Evolutionary conservation across 2,888 invertebrate species (phyloP).

Genomic region (Leptinotarsa peninsularis): DNA sequence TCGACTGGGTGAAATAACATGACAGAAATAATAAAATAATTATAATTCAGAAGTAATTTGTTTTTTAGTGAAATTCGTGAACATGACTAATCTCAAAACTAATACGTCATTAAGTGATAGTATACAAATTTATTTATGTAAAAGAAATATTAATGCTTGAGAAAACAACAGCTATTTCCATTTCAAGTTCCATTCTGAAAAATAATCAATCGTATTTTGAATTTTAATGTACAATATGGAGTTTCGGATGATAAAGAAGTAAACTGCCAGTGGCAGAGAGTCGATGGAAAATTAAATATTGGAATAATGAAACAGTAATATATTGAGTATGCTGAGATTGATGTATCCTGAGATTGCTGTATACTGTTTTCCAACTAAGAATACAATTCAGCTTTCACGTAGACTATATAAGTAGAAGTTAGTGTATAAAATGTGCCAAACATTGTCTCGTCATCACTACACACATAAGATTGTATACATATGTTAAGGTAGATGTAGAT

Average conservation of each 20-base stretch:
- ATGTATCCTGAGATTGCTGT: no score
- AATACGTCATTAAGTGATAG: neutral
- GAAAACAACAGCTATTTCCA: no score
- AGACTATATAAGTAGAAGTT: neutral
- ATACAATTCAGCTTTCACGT: neutral
- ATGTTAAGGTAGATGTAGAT: neutral
- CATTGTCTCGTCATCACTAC: slow-evolving; percentile 11
- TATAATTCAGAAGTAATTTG: neutral
- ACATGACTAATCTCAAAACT: no score
- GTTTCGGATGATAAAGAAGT: no score
- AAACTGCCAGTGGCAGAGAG: no score
- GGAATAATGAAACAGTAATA: no score
- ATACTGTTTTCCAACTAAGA: neutral
- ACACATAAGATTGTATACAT: neutral
- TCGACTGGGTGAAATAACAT: neutral
- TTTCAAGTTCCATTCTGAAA: no score
- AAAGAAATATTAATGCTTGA: no score
- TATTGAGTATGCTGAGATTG: neutral
- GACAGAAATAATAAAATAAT: neutral
- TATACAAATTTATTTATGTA: neutral
- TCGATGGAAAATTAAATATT: no score
- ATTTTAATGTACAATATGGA: no score
- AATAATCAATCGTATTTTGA: no score
- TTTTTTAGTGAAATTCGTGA: neutral
- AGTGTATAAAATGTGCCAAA: slow-evolving; percentile 8